Evolutionary conservation across 2,888 invertebrate genomes (phyloP).

Genomic region (Lasioglossum calceatum): DNA sequence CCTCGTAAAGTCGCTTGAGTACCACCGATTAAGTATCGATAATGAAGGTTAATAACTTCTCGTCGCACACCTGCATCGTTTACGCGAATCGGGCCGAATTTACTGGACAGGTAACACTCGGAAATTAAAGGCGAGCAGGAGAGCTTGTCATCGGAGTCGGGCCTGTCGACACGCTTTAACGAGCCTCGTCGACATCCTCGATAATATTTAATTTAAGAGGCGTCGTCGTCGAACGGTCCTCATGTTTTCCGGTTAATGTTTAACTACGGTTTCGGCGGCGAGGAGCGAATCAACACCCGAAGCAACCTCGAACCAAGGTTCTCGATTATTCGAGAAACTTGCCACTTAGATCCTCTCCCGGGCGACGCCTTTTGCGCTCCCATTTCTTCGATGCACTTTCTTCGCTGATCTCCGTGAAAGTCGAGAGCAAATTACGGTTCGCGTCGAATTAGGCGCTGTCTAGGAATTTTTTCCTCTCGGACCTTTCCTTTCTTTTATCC

Average conservation of each 20-base stretch:
- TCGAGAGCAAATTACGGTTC: conserved; percentile 63
- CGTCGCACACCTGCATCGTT: too few species aligned
- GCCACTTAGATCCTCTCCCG: conserved; percentile 58
- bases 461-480: neutral
- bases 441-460: conserved; percentile 44
- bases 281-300: conserved; percentile 20
- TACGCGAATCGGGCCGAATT: too few species aligned
- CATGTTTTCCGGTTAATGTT: conserved; percentile 18
- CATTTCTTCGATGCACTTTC: conserved; percentile 67
- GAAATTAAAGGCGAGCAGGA: too few species aligned
- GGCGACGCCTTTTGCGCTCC: conserved; percentile 65
- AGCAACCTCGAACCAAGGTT: conserved; percentile 40
- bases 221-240: neutral
- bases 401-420: conserved; percentile 66
- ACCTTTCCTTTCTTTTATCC: neutral
- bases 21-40: too few species aligned
- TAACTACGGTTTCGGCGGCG: conserved; percentile 16
- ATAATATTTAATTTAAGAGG: neutral
- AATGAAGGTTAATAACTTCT: too few species aligned
- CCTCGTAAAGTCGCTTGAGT: too few species aligned
- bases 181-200: neutral
- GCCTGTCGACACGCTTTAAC: neutral
- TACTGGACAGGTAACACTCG: too few species aligned
- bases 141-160: too few species aligned
- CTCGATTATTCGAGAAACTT: conserved; percentile 66